Evolutionary conservation across 2,797 vertebrate genomes (phyloP).

Genomic region (Cygnus olor): DNA sequence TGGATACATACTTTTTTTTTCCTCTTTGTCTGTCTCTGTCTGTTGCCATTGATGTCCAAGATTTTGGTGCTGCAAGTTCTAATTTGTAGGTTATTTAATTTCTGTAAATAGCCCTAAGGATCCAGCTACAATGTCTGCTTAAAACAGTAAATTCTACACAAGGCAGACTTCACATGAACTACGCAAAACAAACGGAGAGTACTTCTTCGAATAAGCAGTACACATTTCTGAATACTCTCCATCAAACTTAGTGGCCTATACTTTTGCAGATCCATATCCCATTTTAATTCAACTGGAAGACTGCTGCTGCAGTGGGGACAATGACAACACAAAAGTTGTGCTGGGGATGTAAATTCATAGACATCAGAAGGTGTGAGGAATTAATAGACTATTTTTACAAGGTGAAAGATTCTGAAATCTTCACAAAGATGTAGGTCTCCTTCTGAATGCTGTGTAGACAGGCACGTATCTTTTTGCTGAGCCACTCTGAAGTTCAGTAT

Average conservation of each 20-base stretch:
- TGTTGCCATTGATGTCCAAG: neutral
- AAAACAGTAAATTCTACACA: neutral
- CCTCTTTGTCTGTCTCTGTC: neutral
- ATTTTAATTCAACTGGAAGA: neutral
- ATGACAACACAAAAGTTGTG: neutral
- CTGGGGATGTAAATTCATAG: neutral
- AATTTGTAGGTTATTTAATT: neutral
- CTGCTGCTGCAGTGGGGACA: neutral
- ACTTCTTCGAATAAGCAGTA: neutral
- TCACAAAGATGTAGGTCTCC: neutral
- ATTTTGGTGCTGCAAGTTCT: neutral
- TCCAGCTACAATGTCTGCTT: neutral
- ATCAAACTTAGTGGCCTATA: neutral
- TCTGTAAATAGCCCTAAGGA: neutral
- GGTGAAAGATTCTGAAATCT: neutral
- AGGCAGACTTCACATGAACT: neutral
- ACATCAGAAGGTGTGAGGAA: neutral
- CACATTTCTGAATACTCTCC: rapidly evolving
- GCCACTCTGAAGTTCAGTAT: neutral
- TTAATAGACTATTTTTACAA: neutral
- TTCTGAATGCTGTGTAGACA: neutral
- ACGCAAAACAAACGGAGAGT: neutral
- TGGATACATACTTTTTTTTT: neutral
- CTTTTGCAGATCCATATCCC: neutral
- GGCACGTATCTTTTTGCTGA: neutral